Conservation (phyloP, 2,113 vertebrate genomes). For the Crypturellus undulatus region DNA sequence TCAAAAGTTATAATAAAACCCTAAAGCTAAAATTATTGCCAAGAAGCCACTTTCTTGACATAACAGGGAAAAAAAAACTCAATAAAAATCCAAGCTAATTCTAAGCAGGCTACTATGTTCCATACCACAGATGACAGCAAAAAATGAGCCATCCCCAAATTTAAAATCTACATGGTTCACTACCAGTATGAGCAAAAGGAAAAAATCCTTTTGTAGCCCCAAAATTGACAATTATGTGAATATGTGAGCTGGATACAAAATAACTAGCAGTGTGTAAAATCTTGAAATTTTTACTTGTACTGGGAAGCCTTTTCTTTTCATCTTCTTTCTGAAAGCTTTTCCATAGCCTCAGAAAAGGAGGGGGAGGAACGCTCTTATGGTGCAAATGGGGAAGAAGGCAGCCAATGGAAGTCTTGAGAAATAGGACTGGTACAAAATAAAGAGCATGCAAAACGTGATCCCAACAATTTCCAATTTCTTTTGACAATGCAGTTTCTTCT, state of each 20-base stretch:
- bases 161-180: neutral
- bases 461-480: neutral
- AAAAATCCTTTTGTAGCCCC: neutral
- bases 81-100: neutral
- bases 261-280: neutral
- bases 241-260: neutral
- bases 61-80: neutral
- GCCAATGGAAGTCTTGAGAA: neutral
- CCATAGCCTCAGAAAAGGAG: neutral
- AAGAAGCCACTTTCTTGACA: neutral
- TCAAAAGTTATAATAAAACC: constrained; percentile 5
- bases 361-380: neutral
- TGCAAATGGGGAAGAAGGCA: neutral
- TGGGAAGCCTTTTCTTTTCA: neutral
- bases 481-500: neutral
- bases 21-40: constrained; percentile 15
- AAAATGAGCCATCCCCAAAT: neutral
- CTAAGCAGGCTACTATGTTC: neutral
- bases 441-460: neutral
- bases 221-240: neutral
- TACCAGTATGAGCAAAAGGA: neutral
- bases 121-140: neutral
- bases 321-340: neutral
- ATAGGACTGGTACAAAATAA: neutral
- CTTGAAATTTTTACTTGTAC: neutral